These are phyloP conservation scores for Pseudorectes ferrugineus DNA, from an alignment of 2,113 vertebrate genomes.

Conservation along the genomic window DNA sequence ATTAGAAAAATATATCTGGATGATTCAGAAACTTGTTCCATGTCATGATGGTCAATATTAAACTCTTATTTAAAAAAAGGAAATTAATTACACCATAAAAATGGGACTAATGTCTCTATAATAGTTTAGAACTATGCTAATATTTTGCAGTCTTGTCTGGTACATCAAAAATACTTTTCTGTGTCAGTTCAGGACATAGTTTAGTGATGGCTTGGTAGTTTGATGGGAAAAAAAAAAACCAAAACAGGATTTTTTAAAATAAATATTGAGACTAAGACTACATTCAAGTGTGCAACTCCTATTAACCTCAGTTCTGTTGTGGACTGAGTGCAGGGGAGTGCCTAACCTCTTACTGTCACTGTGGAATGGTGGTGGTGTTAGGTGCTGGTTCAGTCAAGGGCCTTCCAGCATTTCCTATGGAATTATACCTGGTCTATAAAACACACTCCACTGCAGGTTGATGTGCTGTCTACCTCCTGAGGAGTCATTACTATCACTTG, in stretches of 20 bases:
- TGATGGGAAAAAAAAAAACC: background rate
- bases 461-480: background rate
- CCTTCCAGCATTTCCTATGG: background rate
- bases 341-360: background rate
- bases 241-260: background rate
- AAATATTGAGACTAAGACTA: background rate
- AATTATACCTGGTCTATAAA: background rate
- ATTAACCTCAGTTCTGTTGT: background rate
- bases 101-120: background rate
- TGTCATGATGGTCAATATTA: background rate
- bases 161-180: background rate
- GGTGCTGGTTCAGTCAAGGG: background rate
- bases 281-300: background rate
- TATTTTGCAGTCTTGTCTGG: background rate
- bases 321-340: background rate
- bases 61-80: background rate
- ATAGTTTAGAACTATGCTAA: background rate
- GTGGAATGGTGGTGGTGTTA: background rate
- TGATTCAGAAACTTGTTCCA: background rate
- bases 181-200: background rate
- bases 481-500: constrained; percentile 40
- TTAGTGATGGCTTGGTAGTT: background rate
- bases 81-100: background rate
- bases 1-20: background rate
- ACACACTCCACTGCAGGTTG: background rate